Conservation (phyloP, 2,888 invertebrate species). For the Chymomyza procnemis region DNA sequence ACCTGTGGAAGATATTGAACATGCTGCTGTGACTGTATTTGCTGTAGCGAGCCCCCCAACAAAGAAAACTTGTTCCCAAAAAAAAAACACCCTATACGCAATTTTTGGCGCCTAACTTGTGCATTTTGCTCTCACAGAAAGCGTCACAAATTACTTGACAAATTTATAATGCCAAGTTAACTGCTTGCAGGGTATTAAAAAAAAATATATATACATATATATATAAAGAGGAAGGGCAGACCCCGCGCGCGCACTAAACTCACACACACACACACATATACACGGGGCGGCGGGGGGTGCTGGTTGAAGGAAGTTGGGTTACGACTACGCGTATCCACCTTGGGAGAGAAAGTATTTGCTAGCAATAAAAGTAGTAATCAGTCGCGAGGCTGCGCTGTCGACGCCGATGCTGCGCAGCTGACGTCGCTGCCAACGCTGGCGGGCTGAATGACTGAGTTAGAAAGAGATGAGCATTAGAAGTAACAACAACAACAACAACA, state of each 20-base stretch:
- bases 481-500: constrained; percentile 28
- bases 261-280: not conserved
- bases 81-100: not conserved
- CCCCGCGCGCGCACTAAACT: no score
- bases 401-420: not conserved
- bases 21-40: no score
- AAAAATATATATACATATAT: no score
- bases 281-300: not conserved
- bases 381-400: constrained; percentile 43
- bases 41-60: no score
- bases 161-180: not conserved
- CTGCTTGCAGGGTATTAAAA: not conserved
- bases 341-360: constrained; percentile 71
- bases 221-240: not conserved
- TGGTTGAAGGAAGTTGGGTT: not conserved
- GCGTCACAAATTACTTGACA: not conserved
- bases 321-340: constrained; percentile 54
- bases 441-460: constrained; percentile 74
- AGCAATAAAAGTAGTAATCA: constrained; percentile 79
- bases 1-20: no score
- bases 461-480: constrained; percentile 78
- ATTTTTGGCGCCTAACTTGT: not conserved
- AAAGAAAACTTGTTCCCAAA: no score
- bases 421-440: constrained; percentile 16
- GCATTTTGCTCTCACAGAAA: not conserved